Percentiles rank a stretch among this genome's conserved stretches.
phyloP scores from a whole-genome alignment of 2,888 invertebrate genomes.

The Plagiodera versicolora region DNA sequence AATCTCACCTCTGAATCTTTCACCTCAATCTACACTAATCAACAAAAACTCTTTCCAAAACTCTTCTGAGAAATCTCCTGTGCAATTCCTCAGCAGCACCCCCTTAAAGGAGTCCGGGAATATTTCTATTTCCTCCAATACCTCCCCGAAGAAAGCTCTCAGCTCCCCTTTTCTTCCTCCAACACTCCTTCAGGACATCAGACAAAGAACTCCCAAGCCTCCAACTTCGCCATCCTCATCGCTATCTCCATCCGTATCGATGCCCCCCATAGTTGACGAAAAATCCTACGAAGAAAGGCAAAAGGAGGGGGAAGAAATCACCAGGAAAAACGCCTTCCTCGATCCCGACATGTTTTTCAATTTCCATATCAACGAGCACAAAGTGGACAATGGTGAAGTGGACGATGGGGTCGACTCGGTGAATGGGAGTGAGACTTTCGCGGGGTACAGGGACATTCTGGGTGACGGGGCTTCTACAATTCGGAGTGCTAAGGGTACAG shows the following conservation, averaged over 20 bases:
- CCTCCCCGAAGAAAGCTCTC: slow-evolving; percentile 10
- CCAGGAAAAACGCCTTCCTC: slow-evolving; percentile 49
- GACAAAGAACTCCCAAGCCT: slow-evolving; percentile 57
- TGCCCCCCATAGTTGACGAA: slow-evolving; percentile 58
- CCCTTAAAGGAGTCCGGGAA: no score
- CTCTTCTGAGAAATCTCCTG: not conserved
- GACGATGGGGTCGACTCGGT: slow-evolving; percentile 48
- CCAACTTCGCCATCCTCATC: not conserved
- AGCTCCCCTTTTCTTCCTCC: slow-evolving; percentile 61
- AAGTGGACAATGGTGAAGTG: slow-evolving; percentile 62
- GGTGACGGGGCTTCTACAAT: slow-evolving; percentile 75
- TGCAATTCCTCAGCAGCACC: slow-evolving; percentile 16
- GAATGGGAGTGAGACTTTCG: slow-evolving; percentile 67
- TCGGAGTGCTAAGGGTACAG: slow-evolving; percentile 87
- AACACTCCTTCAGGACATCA: slow-evolving; percentile 69
- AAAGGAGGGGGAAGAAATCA: slow-evolving; percentile 55
- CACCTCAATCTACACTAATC: slow-evolving; percentile 15
- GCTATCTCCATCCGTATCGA: not conserved
- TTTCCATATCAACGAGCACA: slow-evolving; percentile 78
- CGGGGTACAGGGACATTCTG: slow-evolving; percentile 74
- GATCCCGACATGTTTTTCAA: slow-evolving; percentile 80
- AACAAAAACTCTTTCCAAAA: not conserved
- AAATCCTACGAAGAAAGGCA: slow-evolving; percentile 69
- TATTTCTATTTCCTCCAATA: not conserved
- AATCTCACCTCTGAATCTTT: slow-evolving; percentile 47